Base-by-base conservation (phyloP, 2,797 vertebrate species). In the Hapalemur alaotrensis region DNA sequence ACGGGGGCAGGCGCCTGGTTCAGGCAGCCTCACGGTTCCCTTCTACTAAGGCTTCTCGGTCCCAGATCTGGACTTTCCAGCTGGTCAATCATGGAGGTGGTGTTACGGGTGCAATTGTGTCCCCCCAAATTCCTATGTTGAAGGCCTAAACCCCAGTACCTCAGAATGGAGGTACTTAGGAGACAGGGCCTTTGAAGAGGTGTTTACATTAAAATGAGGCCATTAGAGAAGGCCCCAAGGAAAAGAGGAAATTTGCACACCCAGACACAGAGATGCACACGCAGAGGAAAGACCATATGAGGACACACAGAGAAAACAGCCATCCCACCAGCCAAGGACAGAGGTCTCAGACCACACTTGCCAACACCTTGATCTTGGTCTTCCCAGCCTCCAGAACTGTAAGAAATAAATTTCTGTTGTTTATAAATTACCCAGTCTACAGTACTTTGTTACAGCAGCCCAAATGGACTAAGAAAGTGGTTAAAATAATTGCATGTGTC, bases 401-500 rank as follows among this genome's bases (percentile, higher is more conserved):
- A 41, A 81, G 30, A 28, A 50, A 50, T 12, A 20, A 30, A 46
- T 8, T 41, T 63, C 43, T 75, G 20, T 75, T 20, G 32, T 54
- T 65, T 57, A 78, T 46, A 67, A 46, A 67, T 65, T 35, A 43
- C 48, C 28, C 35, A 7, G 70, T 43, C 46, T 46, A 35, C 35
- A 7, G 48, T 38, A 67, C 30, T 69, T 46, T 76, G 30, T 69
- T 78, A 25, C 1, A n/a, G 23, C 61, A 46, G 32, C 50, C 48
- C 22, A 2, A 52, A 35, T 0, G 30, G 28, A 38, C 50, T 10
- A 30, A 7, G 32, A 15, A 3, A 65, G 72, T 15, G n/a, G 79
- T 17, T 76, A 54, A 96, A 75, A 69, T 41, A 82, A 82, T 10
- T 72, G 32, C 41, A 63, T 41, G 22, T 80, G 80, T 80, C 43